A percentile compares a stretch with the other conserved stretches of the same genome.
phyloP scores from a whole-genome alignment of 2,888 invertebrate genomes.

The Unio pictorum region DNA sequence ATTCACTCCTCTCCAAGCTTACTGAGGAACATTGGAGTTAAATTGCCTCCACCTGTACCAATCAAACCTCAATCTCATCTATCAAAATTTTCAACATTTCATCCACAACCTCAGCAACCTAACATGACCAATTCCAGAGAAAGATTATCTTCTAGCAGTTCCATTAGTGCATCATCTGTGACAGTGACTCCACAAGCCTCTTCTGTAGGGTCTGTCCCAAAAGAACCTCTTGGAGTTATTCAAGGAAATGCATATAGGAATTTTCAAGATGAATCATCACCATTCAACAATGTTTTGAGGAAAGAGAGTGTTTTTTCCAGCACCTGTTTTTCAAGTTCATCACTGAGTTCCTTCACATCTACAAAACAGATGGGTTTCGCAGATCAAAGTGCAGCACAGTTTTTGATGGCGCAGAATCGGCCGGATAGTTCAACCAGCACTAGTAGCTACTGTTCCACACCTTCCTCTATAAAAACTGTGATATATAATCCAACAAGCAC shows the following conservation, averaged over 20 bases:
- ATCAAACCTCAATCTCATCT: no score
- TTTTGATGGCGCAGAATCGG: constrained; percentile 27
- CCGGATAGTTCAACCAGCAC: constrained; percentile 60
- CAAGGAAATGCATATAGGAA: no score
- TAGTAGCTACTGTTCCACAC: constrained; percentile 60
- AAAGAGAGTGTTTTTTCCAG: constrained; percentile 50
- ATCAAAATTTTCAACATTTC: no score
- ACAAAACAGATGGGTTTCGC: constrained; percentile 16
- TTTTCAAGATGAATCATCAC: no score
- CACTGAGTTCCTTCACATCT: constrained; percentile 43
- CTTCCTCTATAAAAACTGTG: constrained; percentile 54
- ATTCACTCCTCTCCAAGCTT: neutral
- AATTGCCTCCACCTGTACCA: no score
- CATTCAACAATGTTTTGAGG: constrained; percentile 13
- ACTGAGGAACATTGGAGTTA: neutral
- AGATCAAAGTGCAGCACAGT: constrained; percentile 8
- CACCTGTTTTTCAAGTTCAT: constrained; percentile 35
- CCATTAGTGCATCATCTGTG: neutral
- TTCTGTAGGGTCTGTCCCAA: constrained; percentile 1
- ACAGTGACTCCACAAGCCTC: constrained; percentile 1
- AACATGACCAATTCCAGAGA: no score
- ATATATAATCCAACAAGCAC: constrained; percentile 47
- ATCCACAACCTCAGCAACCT: no score
- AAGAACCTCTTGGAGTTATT: neutral
- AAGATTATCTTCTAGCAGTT: no score